Base-by-base conservation (phyloP, 2,797 vertebrate species). In the Otolemur crassicaudatus region DNA sequence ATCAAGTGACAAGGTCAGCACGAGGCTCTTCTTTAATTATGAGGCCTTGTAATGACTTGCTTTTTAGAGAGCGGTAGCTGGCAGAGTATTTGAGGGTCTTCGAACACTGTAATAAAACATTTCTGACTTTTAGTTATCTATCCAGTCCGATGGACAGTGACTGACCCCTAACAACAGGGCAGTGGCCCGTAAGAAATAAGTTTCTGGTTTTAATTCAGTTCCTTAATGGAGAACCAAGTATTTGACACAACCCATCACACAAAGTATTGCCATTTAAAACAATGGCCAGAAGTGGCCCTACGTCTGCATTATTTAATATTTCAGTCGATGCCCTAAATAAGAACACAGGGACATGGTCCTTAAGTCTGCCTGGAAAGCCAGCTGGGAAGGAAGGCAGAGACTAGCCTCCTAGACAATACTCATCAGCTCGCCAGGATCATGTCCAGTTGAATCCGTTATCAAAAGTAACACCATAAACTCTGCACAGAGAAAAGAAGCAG, bases 171-270 rank as follows among this genome's bases (percentile, higher is more conserved):
- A 90, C 13, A 23, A 83, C 16, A 40, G 80, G 17, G 67, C 90
- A 9, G 90, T 90, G 87, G 46, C 87, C 93, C 25, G 0, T 70
- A 91, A 92, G 69, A 92, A 96, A 89, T 61, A 67, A 34, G 17
- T 60, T 81, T 60, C 87, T 87, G 80, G 19, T 94, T 94, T 96
- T 93, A 92, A 94, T 94, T 63, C 65, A 92, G 85, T 70, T 76
- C 70, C 82, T 93, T 96, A 79, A 77, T 75, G 43, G 76, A 72
- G 56, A 94, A 88, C 91, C 43, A 82, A 8, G 61, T 49, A 69
- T 14, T 65, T 63, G 23, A 88, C 17, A 85, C 53, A 92, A 67
- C 56, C 75, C 40, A 79, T 87, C 63, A 60, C 25, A 65, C 49
- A 10, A 73, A 76, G 43, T 17, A 23, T 73, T 67, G 49, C 34